Percentiles rank a stretch among this genome's conserved stretches.
phyloP scores from a whole-genome alignment of 1,140 invertebrate species.

The Drosophila arawakana region DNA sequence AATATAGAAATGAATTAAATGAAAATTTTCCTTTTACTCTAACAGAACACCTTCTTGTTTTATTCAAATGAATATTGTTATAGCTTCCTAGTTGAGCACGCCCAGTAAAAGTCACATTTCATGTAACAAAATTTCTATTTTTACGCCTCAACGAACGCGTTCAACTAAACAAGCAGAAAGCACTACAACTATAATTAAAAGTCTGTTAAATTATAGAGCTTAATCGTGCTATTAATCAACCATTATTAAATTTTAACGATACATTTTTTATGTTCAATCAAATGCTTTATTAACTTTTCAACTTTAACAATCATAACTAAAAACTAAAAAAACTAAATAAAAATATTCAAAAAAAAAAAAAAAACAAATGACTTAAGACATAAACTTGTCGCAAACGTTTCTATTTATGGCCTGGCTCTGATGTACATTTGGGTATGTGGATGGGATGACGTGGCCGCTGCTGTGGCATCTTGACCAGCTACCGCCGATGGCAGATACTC shows the following conservation, averaged over 20 bases:
- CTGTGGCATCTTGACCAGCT: slow-evolving; percentile 36
- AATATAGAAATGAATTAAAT: no score
- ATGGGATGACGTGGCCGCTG: slow-evolving; percentile 25
- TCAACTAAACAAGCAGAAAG: no score
- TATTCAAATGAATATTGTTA: no score
- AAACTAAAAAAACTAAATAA: slow-evolving; percentile 21
- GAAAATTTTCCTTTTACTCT: no score
- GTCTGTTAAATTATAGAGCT: no score
- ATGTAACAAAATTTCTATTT: no score
- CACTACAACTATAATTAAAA: no score
- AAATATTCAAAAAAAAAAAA: slow-evolving; percentile 12
- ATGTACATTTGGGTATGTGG: slow-evolving; percentile 54
- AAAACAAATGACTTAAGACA: slow-evolving; percentile 41
- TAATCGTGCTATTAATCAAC: background rate
- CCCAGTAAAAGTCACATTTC: no score
- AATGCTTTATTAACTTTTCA: slow-evolving; percentile 25
- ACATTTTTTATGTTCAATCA: background rate
- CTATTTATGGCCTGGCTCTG: slow-evolving; percentile 58
- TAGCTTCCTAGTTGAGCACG: no score
- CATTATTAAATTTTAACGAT: background rate
- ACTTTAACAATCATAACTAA: slow-evolving; percentile 8
- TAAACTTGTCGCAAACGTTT: slow-evolving; percentile 16
- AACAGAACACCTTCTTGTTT: no score
- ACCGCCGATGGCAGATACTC: slow-evolving; percentile 68
- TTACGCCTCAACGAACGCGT: no score